A percentile compares a stretch with the other conserved stretches of the same genome.
Conservation (phyloP, 2,888 invertebrate genomes). For the Sisyra nigra region DNA sequence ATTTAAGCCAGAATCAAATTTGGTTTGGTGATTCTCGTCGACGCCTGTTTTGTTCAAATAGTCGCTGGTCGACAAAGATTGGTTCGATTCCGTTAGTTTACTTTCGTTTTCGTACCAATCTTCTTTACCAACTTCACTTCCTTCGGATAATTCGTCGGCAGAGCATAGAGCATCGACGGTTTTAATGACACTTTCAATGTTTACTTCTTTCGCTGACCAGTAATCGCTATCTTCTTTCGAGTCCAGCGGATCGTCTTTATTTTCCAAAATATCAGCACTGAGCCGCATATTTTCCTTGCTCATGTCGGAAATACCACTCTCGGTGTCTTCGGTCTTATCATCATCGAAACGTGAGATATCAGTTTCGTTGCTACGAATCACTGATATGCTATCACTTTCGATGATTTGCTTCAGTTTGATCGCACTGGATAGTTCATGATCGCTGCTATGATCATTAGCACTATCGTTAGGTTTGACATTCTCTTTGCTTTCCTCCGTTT, state of each 20-base stretch:
- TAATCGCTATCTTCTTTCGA: conserved; percentile 56
- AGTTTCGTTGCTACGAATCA: conserved; percentile 19
- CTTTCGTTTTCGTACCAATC: conserved; percentile 14
- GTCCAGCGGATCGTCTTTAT: conserved; percentile 31
- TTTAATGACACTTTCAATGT: conserved; percentile 68
- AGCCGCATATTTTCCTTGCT: conserved; percentile 21
- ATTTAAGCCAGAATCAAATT: conserved; percentile 3
- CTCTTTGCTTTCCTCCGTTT: too few relatives aligned
- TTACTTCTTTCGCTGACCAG: conserved; percentile 65
- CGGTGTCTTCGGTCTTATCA: conserved; percentile 22
- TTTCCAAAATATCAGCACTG: conserved; percentile 20
- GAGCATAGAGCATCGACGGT: conserved; percentile 54
- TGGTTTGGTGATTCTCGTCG: conserved; percentile 11
- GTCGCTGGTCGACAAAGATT: conserved; percentile 13
- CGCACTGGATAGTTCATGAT: neutral
- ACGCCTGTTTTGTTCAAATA: conserved; percentile 15
- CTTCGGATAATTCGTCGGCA: conserved; percentile 27
- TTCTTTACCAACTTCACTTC: conserved; percentile 22
- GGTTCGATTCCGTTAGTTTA: conserved; percentile 10
- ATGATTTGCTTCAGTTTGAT: neutral
- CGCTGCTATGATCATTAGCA: conserved; percentile 12
- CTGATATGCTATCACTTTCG: conserved; percentile 13
- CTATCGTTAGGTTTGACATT: conserved; percentile 6
- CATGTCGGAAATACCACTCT: conserved; percentile 22
- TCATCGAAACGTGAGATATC: conserved; percentile 21